Conservation (phyloP, 2,113 vertebrate genomes). For the Salvelinus sp. region DNA sequence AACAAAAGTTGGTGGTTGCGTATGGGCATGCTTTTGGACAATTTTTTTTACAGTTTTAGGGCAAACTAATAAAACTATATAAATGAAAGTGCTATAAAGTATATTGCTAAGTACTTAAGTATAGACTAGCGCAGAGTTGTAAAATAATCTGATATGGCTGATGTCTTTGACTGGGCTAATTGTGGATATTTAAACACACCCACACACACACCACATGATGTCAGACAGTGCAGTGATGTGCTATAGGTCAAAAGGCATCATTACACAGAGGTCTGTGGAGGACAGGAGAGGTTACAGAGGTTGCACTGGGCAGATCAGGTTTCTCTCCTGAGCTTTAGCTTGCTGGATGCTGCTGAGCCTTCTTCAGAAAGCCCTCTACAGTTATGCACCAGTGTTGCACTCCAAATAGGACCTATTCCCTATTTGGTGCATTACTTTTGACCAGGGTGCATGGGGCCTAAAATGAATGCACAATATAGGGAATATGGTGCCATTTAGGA, state of each 20-base stretch:
- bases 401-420: not conserved
- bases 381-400: not conserved
- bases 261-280: constrained; percentile 35
- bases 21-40: too few relatives aligned
- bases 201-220: constrained; percentile 3
- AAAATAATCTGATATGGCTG: too few relatives aligned
- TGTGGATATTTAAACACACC: not conserved
- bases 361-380: not conserved
- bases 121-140: too few relatives aligned
- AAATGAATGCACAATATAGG: too few relatives aligned
- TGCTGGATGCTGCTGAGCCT: constrained; percentile 34
- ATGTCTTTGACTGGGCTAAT: too few relatives aligned
- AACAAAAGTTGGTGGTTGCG: not conserved
- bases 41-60: too few relatives aligned
- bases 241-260: constrained; percentile 76
- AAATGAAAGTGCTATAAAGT: too few relatives aligned
- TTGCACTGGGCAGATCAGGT: constrained; percentile 65
- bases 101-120: too few relatives aligned
- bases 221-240: constrained; percentile 53
- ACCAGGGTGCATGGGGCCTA: not conserved
- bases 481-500: too few relatives aligned
- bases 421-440: too few relatives aligned
- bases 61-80: too few relatives aligned
- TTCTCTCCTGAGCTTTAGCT: constrained; percentile 68
- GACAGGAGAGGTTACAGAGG: constrained; percentile 17